Evolutionary conservation across 2,888 invertebrate species (phyloP).

Genomic region (Acrobeloides nanus): DNA sequence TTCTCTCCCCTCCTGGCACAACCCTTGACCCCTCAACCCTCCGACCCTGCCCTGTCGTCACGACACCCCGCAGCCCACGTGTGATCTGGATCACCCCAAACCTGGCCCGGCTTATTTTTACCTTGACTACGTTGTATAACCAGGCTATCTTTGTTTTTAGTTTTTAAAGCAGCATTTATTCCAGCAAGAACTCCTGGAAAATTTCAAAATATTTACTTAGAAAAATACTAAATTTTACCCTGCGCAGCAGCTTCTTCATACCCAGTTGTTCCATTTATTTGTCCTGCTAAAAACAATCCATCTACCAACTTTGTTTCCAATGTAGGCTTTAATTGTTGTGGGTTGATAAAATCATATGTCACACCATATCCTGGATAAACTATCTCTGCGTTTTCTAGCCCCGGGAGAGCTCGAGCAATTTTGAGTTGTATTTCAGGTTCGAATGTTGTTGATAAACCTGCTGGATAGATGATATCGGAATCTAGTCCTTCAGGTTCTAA

Average conservation of each 20-base stretch:
- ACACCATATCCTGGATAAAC: constrained; percentile 58
- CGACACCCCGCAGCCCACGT: no score
- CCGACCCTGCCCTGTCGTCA: no score
- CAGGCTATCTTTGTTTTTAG: constrained; percentile 46
- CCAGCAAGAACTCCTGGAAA: constrained; percentile 70
- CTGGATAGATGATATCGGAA: constrained; percentile 71
- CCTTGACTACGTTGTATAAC: constrained; percentile 28
- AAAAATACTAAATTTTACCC: constrained; percentile 41
- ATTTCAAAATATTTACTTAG: neutral
- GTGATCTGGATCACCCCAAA: no score
- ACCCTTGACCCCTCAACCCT: no score
- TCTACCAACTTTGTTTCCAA: constrained; percentile 67
- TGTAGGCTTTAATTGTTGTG: constrained; percentile 67
- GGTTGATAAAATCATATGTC: constrained; percentile 78
- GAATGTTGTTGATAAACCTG: constrained; percentile 76
- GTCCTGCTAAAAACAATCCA: constrained; percentile 75
- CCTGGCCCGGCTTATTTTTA: no score
- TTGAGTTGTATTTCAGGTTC: constrained; percentile 70
- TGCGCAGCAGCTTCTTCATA: constrained; percentile 88
- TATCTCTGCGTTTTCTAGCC: constrained; percentile 64
- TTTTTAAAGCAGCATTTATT: constrained; percentile 67
- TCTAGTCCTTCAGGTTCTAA: constrained; percentile 76
- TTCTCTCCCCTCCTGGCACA: no score
- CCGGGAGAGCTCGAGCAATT: constrained; percentile 65
- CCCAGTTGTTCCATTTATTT: constrained; percentile 83